Evolutionary conservation across 2,888 invertebrate species (phyloP), one percentile per base, ranked within the genome.

Genomic region (Hypselothyrea guttata): DNA sequence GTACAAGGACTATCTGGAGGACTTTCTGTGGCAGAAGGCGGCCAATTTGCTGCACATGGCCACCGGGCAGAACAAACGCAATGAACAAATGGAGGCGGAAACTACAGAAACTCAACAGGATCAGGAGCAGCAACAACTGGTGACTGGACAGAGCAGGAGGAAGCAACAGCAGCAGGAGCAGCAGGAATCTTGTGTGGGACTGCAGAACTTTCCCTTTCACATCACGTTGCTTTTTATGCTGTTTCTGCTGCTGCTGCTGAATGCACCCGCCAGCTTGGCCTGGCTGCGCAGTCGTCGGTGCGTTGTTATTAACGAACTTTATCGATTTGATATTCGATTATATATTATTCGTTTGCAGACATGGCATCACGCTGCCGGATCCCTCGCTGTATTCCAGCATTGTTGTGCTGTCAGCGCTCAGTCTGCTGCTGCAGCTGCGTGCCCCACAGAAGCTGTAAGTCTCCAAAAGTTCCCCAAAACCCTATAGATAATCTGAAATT

Each of bases 281-380:
- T 96, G 96, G 96, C 94, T 95, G 0, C 93, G 93, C 84, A 95
- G 94, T 90, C 95, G 94, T 77, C 93, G 93, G 95, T 95, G 91
- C 91, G 91, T 91, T 13, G 11, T n/a, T 4, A 15, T 13, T 53
- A 8, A n/a, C 9, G 27, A 7, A 4, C 0, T 8, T 34, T n/a
- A 27, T 18, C 9, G 7, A 22, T 11, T n/a, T 1, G 4, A 7
- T 18, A 9, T 18, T 0, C 33, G 16, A 22, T 22, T 12, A 12
- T 18, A 1, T 37, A n/a, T 13, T 18, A 46, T 12, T 45, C 12
- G 1, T 12, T 30, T 47, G 27, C 62, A 86, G 86, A 5, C 69
- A 79, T 38, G 74, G 71, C 41, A 54, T 84, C 34, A 18, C 56
- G 11, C 28, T 91, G 51, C 91, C 92, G 1, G 95, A 95, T 88